phyloP scores from a whole-genome alignment of 64 coral and sea anemone species.

The Stichodactyla mertensii region DNA sequence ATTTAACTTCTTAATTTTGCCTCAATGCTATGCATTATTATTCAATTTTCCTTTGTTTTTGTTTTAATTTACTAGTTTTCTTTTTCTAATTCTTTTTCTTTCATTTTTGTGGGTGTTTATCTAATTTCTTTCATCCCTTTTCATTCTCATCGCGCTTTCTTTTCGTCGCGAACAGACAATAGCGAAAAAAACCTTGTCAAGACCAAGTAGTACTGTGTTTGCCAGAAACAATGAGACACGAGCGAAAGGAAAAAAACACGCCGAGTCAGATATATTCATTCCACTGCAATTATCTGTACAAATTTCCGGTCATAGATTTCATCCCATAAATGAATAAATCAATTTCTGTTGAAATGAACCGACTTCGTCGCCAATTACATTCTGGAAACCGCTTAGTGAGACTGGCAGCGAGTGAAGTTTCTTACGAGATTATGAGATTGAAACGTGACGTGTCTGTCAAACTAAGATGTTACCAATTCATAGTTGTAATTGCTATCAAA shows the following conservation, averaged over 20 bases:
- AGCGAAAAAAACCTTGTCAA: conserved; percentile 1
- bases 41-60: neutral
- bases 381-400: conserved; percentile 22
- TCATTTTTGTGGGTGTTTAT: neutral
- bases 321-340: conserved; percentile 25
- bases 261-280: conserved; percentile 1
- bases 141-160: neutral
- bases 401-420: conserved; percentile 29
- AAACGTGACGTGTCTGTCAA: conserved; percentile 35
- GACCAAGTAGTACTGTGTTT: conserved; percentile 3
- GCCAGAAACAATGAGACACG: conserved; percentile 4
- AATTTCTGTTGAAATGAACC: conserved; percentile 31
- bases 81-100: neutral
- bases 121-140: neutral
- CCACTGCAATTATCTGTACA: conserved; percentile 13
- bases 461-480: conserved; percentile 37
- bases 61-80: neutral
- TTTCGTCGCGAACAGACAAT: conserved; percentile 12
- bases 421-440: conserved; percentile 21
- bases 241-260: conserved; percentile 9
- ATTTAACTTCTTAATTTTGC: neutral
- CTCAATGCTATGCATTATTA: no score
- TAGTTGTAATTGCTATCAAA: conserved; percentile 20
- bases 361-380: conserved; percentile 18
- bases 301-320: conserved; percentile 18